Conservation (phyloP, 2,888 invertebrate genomes). For the Hirtodrosophila trivittata region DNA sequence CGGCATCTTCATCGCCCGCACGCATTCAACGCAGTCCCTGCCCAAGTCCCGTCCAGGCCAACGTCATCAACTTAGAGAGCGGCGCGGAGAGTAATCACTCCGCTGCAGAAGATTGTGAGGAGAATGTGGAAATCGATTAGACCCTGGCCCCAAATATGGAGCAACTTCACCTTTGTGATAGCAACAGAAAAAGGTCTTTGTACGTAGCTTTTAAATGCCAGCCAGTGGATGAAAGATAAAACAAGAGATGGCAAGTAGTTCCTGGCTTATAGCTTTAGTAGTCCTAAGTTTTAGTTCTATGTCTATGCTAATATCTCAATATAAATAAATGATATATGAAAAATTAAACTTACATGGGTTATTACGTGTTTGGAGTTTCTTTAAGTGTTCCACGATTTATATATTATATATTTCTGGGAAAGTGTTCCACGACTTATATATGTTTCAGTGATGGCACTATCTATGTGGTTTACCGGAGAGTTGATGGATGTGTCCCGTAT, state of each 20-base stretch:
- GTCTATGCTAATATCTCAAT: slow-evolving; percentile 16
- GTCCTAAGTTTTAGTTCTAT: slow-evolving; percentile 60
- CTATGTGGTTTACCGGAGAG: too few relatives aligned
- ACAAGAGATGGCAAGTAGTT: background rate
- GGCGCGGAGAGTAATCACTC: slow-evolving; percentile 73
- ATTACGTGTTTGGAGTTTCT: too few relatives aligned
- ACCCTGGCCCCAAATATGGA: background rate
- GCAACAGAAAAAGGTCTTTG: slow-evolving; percentile 33
- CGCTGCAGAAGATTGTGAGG: slow-evolving; percentile 81
- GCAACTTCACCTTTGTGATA: slow-evolving; percentile 59
- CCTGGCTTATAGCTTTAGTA: slow-evolving; percentile 69
- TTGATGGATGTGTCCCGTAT: too few relatives aligned
- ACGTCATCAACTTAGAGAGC: slow-evolving; percentile 57
- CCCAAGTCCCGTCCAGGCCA: slow-evolving; percentile 58
- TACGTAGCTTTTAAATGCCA: slow-evolving; percentile 25
- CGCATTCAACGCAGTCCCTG: slow-evolving; percentile 58
- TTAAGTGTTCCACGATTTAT: too few relatives aligned
- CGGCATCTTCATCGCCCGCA: slow-evolving; percentile 76
- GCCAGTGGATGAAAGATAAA: background rate
- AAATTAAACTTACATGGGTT: slow-evolving; percentile 2
- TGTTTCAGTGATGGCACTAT: too few relatives aligned
- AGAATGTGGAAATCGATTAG: slow-evolving; percentile 84
- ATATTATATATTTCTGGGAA: too few relatives aligned
- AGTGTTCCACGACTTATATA: too few relatives aligned
- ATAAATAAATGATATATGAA: slow-evolving; percentile 13